These are phyloP conservation scores for Cromileptes altivelis DNA, from an alignment of 2,113 vertebrate genomes.

Conservation along the genomic window DNA sequence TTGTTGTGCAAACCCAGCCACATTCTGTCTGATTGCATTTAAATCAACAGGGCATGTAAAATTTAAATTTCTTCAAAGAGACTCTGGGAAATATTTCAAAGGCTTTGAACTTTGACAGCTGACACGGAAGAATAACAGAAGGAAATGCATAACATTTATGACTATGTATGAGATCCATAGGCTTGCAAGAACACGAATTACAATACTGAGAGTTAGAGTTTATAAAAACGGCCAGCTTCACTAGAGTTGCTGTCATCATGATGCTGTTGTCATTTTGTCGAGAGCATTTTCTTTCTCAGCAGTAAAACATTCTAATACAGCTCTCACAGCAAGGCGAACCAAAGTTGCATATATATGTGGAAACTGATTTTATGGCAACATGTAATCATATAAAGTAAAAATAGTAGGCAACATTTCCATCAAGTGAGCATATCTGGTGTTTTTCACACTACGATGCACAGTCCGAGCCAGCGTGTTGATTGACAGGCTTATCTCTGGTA, in stretches of 20 bases:
- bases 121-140: constrained; percentile 69
- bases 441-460: constrained; percentile 22
- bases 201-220: constrained; percentile 20
- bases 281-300: not conserved
- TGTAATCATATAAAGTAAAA: not conserved
- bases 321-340: not conserved
- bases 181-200: constrained; percentile 42
- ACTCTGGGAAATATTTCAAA: constrained; percentile 64
- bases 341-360: not conserved
- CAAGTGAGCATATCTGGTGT: not conserved
- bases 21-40: constrained; percentile 76
- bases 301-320: not conserved
- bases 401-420: not conserved
- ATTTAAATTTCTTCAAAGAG: constrained; percentile 81
- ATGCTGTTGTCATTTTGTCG: not conserved
- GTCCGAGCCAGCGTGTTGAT: constrained; percentile 17
- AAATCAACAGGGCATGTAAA: constrained; percentile 66
- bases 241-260: constrained; percentile 6
- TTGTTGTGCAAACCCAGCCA: constrained; percentile 73
- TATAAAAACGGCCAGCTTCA: not conserved
- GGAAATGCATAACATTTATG: constrained; percentile 66
- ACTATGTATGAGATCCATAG: constrained; percentile 71
- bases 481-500: constrained; percentile 54
- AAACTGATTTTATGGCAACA: not conserved
- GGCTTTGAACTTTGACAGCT: constrained; percentile 82